Evolutionary conservation across 2,888 invertebrate species (phyloP), one percentile per base, ranked within the genome.

Genomic region (Maniola hyperantus): DNA sequence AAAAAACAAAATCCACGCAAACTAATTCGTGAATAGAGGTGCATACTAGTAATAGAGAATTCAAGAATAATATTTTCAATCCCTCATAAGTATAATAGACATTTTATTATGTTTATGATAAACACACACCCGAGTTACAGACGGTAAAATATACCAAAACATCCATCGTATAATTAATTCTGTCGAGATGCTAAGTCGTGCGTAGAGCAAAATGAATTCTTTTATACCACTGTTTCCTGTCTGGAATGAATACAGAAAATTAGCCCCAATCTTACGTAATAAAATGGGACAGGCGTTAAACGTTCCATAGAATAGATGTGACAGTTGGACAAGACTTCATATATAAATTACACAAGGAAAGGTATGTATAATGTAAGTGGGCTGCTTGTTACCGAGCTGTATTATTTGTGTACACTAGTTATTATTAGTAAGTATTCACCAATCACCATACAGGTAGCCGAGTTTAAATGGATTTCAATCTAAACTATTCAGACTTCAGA

Each of bases 251-350:
- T 65, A 63, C 61, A 55, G 61, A 58, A 68, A 66, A 66, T 66
- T 71, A 66, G 46, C 66, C 61, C 61, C 55, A 58, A 64, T 62
- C 61, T 48, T 55, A 64, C 54, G 39, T 64, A 64, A 71, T 62
- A 63, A 69, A 65, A 65, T 59, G 44, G 54, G 69, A 71, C 64
- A 67, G 65, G 70, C 70, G 67, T 69, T 68, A 65, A 71, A 64
- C 53, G 64, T 66, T 66, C 63, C 64, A 48, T 36, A 59, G 65
- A 63, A 66, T 67, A 48, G 65, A 66, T 67, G 68, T 61, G 67
- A 67, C 69, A 69, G 67, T 66, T 36, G 51, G 69, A 69, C 67
- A 58, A 61, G 58, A 64, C 57, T 44, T 61, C 57, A 53, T 64
- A 61, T 55, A 46, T 71, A 71, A n/a, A 68, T 70, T 71, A 66